Base-by-base conservation (phyloP, 2,888 invertebrate species). In the Acheta domesticus region DNA sequence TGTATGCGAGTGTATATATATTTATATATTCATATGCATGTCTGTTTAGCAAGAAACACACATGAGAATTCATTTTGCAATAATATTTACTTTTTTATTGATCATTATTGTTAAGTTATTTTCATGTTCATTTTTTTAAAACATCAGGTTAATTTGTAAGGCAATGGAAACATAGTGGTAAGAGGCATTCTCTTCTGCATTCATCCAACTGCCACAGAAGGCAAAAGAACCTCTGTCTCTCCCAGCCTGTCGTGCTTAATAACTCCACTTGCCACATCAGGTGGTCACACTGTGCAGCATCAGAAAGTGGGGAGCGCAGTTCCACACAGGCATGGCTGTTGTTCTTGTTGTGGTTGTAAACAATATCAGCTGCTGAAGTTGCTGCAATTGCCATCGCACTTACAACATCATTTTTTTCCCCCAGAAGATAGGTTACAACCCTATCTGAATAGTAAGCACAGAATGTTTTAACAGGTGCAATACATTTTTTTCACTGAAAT, bases 141-240 rank as follows among this genome's bases (percentile, higher is more conserved):
- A 78, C 75, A 76, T 48, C 49, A 62, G 48, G 23, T 74, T 77
- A 19, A 21, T 75, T 23, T 74, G 49, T 80, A 81, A 82, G 82
- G 82, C 82, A 82, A 82, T 81, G 81, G 80, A 81, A 80, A 81
- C 79, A 79, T 80, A 80, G 80, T 78, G 75, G 76, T 80, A 77
- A 75, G 75, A 75, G 62, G 62, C 62, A 62, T 19, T 19, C n/a
- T 62, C 62, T 62, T 62, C 16, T 19, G 49, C 16, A 75, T 79
- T 36, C 49, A 49, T 74, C 75, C 48, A 23, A 78, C 21, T 23
- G 50, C 23, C 50, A 36, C 19, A n/a, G 50, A 49, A 77, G 48
- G 21, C 49, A 49, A 77, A 77, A n/a, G n/a, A 49, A 74, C 73
- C 62, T 62, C n/a, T 62, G 16, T 62, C 62, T 62, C 62, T 62